phyloP scores from a whole-genome alignment of 2,888 invertebrate genomes.

The Andrena fulva region DNA sequence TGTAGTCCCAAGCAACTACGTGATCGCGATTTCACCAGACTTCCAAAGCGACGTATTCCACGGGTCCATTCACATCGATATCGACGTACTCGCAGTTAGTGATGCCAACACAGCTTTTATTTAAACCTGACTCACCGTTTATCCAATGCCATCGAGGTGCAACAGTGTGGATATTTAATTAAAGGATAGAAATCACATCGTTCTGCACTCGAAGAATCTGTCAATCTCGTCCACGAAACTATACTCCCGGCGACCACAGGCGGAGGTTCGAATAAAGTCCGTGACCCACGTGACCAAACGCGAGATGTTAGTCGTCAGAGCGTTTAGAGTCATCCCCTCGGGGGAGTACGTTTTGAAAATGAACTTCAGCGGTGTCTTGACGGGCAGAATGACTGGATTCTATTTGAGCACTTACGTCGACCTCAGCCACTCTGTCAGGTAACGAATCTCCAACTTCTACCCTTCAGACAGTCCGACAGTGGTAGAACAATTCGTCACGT shows the following conservation, averaged over 20 bases:
- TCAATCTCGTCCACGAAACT: conserved; percentile 37
- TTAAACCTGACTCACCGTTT: background rate
- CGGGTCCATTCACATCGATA: conserved; percentile 48
- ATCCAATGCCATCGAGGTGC: background rate
- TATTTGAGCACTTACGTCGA: conserved; percentile 86
- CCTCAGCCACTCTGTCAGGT: conserved; percentile 26
- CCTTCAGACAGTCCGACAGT: background rate
- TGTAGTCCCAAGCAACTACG: conserved; percentile 44
- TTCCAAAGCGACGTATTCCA: conserved; percentile 39
- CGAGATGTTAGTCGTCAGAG: conserved; percentile 47
- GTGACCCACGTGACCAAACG: background rate
- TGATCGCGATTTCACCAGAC: conserved; percentile 38
- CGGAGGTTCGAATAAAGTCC: conserved; percentile 31
- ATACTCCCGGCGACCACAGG: background rate
- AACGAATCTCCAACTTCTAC: background rate
- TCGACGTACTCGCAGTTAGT: conserved; percentile 38
- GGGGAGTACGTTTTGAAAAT: conserved; percentile 71
- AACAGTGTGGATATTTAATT: background rate
- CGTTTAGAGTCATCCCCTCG: background rate
- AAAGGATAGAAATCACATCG: conserved; percentile 36
- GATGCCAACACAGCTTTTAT: background rate
- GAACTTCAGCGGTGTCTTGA: conserved; percentile 85
- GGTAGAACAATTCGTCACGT: background rate
- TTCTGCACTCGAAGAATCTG: conserved; percentile 47
- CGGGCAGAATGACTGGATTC: conserved; percentile 86